Evolutionary conservation across 2,113 vertebrate species (phyloP), one percentile per base, ranked within the genome.

Genomic region (Pangasianodon gigas): DNA sequence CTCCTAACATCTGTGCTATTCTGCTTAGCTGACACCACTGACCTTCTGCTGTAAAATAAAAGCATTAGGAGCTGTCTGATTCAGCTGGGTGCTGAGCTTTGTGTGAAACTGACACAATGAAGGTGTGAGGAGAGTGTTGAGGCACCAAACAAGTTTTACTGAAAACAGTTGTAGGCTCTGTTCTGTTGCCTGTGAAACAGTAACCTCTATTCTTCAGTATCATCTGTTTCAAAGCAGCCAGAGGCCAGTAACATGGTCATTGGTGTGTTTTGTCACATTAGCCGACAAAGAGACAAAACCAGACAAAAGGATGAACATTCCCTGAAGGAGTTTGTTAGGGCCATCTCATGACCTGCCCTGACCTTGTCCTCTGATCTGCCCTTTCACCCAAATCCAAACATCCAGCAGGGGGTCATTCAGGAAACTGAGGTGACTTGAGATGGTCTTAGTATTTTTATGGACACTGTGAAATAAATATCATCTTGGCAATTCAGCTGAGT

Each of bases 331-430:
- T 94, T 91, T 91, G 85, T 56, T 88, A 90, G 90, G 75, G 91
- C 83, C 90, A 88, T 95, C 92, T 91, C 92, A 82, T 92, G 94
- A 94, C 94, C 94, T 86, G 62, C 85, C 89, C 90, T 94, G 93
- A 94, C 94, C 93, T 93, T 18, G 41, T 87, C 84, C 62, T 90
- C 88, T 84, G 51, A 91, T 85, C 92, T 90, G 88, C 91, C 2
- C 0, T 67, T 81, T 67, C 82, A 24, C 46, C 46, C 37, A 56
- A 89, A 26, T 88, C 71, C 71, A 77, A 89, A 51, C n/a, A 75
- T 26, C 11, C 41, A 85, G 88, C 89, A 89, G 51, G 37, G 54
- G 46, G 74, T 90, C 74, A 32, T 18, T 91, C 46, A 56, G 83
- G 58, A 74, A 8, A 56, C 32, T n/a, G n/a, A 84, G 71, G 32